These are phyloP conservation scores for Poecilia latipinna DNA, from an alignment of 2,113 vertebrate species.

Conservation along the genomic window DNA sequence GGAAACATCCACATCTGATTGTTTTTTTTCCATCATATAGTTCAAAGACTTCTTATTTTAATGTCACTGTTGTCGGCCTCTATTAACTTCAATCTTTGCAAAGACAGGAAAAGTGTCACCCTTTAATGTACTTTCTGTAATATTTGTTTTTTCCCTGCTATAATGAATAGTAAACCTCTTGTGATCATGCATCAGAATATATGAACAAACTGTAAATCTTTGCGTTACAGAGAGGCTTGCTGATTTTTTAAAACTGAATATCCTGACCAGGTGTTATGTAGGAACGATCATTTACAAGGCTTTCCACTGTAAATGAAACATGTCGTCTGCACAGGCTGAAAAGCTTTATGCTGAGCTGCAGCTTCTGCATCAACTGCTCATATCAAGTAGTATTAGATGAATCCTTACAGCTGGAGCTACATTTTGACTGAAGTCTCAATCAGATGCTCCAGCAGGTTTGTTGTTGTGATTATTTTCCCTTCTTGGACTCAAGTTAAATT, in stretches of 20 bases:
- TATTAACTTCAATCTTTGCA: too few species aligned
- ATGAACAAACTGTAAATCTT: constrained; percentile 18
- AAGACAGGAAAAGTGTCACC: not conserved
- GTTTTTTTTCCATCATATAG: constrained; percentile 10
- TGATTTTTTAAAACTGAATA: not conserved
- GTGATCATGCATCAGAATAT: constrained; percentile 13
- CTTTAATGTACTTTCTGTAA: not conserved
- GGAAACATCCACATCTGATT: constrained; percentile 28
- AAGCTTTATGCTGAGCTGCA: constrained; percentile 34
- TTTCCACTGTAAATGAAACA: not conserved
- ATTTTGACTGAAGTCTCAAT: constrained; percentile 45
- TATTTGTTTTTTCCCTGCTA: constrained; percentile 6
- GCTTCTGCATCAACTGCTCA: constrained; percentile 28
- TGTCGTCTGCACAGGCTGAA: constrained; percentile 26
- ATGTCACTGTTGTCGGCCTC: too few species aligned
- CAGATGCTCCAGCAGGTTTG: constrained; percentile 31
- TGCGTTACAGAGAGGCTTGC: not conserved
- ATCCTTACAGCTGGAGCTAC: constrained; percentile 35
- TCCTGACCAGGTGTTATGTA: not conserved
- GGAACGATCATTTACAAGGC: not conserved
- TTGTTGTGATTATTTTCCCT: constrained; percentile 1
- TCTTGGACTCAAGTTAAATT: constrained; percentile 61
- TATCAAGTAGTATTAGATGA: constrained; percentile 42
- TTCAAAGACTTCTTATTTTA: not conserved
- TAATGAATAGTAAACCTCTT: constrained; percentile 12